Base-by-base conservation (phyloP, 2,888 invertebrate genomes). In the Xanthia icteritia region DNA sequence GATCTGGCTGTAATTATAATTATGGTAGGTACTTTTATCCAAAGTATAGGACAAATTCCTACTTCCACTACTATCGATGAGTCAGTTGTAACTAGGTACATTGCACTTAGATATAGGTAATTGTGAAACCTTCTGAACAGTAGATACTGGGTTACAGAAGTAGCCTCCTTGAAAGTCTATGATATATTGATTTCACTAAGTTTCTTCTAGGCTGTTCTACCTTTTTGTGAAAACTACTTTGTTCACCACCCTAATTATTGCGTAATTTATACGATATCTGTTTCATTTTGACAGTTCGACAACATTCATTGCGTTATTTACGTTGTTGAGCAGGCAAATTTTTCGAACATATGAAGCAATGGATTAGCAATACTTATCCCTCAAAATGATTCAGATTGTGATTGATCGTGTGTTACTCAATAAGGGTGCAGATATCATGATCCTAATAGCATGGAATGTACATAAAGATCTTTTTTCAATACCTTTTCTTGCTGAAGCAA, bases 401-500 rank as follows among this genome's bases (percentile, higher is more conserved):
- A 39, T 39, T 39, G 39, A 39, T 39, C 39, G 39, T 39, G 6
- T 8, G 39, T 39, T 39, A 8, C 8, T 4, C 39, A 39, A 1
- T 39, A 11, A 42, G 9, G 42, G 11, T 9, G 42, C 11, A 39
- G 11, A 23, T 15, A 23, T 42, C 17, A 66, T 48, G 5, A 58
- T 42, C 6, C 17, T 42, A 42, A 45, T 13, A 51, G 2, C 17
- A 48, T 71, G 23, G 23, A 60, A 70, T 70, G 5, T 56, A 1
- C 17, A 8, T 5, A 5, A 5, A 36, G n/a, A 31, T n/a, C 13
- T 73, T 39, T 65, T 27, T 64, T 75, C 45, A 51, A 45, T 87
- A 95, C 96, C 93, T 94, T 95, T 68, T 95, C 94, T 73, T 90
- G 92, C 23, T 91, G 91, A 67, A 95, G 89, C 58, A 95, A 86